Evolutionary conservation across 2,797 vertebrate species (phyloP), one percentile per base, ranked within the genome.

Genomic region (Gadopsis marmoratus): DNA sequence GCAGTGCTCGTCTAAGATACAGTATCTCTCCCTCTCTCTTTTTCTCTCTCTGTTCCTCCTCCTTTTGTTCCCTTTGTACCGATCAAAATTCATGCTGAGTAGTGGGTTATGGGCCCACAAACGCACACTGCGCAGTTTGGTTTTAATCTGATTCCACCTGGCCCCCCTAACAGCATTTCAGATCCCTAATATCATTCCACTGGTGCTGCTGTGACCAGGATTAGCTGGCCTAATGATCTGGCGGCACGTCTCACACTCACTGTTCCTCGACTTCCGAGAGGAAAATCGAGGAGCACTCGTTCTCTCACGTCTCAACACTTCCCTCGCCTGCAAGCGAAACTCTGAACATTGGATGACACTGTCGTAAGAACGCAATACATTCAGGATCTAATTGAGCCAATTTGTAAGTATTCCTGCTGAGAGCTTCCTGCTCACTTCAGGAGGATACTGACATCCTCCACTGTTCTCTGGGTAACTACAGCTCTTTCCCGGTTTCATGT

Each of bases 71-170:
- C 89, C 89, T 92, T 93, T 93, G 91, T 90, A 92, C 88, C 84
- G 89, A 95, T 96, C 94, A 93, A 92, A 94, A 95, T 95, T 95
- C 94, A 95, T 93, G 94, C 92, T 93, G 95, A 94, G 94, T 92
- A 85, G 85, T 91, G 89, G 86, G 87, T 92, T 94, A 93, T 90
- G 89, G 90, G 84, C 90, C 86, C 74, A 82, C 91, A 92, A 91
- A 93, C 91, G 94, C 93, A 91, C 93, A 94, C 91, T 89, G 93
- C 82, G 89, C 92, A 92, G 94, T 95, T 94, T 93, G 91, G 91
- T 94, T 93, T 93, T 95, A 95, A 95, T 96, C 94, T 94, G 95
- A 95, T 95, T 95, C 93, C 92, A 93, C 87, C 86, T 89, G 90
- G 92, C 87, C 92, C 83, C 88, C 84, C 90, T 94, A 94, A 95